phyloP scores from a whole-genome alignment of 53 echinoderm and acorn worm genomes.

The Astropecten irregularis region DNA sequence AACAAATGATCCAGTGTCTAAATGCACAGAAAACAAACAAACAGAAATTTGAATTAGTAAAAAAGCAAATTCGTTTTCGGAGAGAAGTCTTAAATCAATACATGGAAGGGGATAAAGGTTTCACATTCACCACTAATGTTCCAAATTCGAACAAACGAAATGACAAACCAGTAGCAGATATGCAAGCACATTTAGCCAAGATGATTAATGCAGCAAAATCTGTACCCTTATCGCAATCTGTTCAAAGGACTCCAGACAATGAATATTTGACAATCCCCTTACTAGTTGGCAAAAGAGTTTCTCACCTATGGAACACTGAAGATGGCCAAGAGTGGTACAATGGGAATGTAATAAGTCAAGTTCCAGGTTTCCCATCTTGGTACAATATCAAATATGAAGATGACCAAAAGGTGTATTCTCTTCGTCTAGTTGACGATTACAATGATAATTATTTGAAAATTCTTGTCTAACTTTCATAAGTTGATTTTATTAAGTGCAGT shows the following conservation, averaged over 20 bases:
- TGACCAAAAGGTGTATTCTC: slow-evolving; percentile 31
- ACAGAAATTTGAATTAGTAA: slow-evolving; percentile 7
- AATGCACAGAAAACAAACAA: neutral
- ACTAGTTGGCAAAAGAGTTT: slow-evolving; percentile 39
- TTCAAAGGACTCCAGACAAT: slow-evolving; percentile 40
- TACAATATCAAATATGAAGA: slow-evolving; percentile 39
- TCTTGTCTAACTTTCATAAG: neutral
- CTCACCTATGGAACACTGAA: slow-evolving; percentile 26
- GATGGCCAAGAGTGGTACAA: slow-evolving; percentile 2
- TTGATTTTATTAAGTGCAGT: neutral
- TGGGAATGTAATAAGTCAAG: slow-evolving; percentile 36
- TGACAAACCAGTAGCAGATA: slow-evolving; percentile 9
- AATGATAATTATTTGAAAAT: slow-evolving; percentile 24
- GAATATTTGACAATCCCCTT: slow-evolving; percentile 25
- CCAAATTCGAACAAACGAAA: slow-evolving; percentile 1
- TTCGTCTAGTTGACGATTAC: slow-evolving; percentile 39
- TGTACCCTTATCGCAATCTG: slow-evolving; percentile 6
- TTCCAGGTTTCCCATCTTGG: slow-evolving; percentile 35
- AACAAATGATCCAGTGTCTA: slow-evolving; percentile 7
- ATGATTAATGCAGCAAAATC: slow-evolving; percentile 37
- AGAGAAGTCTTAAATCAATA: slow-evolving; percentile 15
- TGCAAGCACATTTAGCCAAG: slow-evolving; percentile 6
- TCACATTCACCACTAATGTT: neutral
- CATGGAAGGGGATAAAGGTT: slow-evolving; percentile 30
- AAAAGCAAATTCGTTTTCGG: slow-evolving; percentile 10